Evolutionary conservation across 2,113 vertebrate species (phyloP).

Genomic region (Lasiurus borealis): DNA sequence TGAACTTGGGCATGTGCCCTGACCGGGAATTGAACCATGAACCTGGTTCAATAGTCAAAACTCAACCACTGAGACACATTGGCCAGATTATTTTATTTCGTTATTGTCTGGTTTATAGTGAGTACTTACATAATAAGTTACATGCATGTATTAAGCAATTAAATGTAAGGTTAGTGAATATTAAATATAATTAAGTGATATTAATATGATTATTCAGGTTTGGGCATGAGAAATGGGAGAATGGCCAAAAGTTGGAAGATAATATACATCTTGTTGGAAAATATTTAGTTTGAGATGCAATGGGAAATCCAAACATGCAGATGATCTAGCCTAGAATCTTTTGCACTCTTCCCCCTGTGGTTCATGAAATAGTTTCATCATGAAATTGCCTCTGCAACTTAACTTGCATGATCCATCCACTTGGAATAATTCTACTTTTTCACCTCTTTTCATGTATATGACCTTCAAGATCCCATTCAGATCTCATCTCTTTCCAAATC

Average conservation of each 20-base stretch:
- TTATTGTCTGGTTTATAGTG: neutral
- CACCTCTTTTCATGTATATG: neutral
- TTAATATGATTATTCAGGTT: neutral
- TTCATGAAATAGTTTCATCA: neutral
- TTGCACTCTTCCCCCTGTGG: neutral
- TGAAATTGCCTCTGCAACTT: neutral
- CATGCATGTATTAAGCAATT: neutral
- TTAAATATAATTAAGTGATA: neutral
- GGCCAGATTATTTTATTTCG: neutral
- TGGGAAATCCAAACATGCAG: neutral
- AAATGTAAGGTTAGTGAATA: neutral
- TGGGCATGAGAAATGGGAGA: neutral
- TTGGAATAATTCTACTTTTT: neutral
- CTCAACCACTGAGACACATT: too few relatives aligned
- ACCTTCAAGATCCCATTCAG: neutral
- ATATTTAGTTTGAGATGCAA: neutral
- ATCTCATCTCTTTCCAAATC: neutral
- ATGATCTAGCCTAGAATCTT: neutral
- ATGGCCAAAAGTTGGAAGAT: neutral
- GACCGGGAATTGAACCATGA: too few relatives aligned
- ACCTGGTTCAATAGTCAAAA: too few relatives aligned
- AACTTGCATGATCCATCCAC: neutral
- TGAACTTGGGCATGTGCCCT: too few relatives aligned
- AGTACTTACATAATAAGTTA: neutral
- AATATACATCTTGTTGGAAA: neutral